These are phyloP conservation scores for Cecidostiba fungosa DNA, from an alignment of 2,888 invertebrate species.

Conservation along the genomic window DNA sequence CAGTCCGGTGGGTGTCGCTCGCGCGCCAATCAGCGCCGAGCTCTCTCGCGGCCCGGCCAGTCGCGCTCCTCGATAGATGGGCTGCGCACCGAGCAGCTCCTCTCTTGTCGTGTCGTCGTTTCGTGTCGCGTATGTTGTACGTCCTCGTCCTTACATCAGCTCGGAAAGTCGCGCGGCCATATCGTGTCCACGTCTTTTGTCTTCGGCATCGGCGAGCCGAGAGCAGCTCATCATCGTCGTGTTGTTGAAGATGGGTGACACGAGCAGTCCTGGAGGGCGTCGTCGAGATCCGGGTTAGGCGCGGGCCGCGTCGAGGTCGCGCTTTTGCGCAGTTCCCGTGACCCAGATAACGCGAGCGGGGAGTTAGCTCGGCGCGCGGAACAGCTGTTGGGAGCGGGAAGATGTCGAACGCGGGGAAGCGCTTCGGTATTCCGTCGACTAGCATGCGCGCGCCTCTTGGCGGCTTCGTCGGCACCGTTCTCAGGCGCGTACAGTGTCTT, in stretches of 20 bases:
- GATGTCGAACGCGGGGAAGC: constrained; percentile 76
- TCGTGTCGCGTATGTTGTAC: not conserved
- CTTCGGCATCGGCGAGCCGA: too few relatives aligned
- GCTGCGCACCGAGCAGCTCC: constrained; percentile 68
- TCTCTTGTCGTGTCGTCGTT: not conserved
- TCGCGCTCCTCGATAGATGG: constrained; percentile 75
- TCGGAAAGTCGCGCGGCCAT: not conserved
- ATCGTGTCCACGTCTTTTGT: not conserved
- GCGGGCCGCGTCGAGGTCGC: constrained; percentile 52
- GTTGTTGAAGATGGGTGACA: too few relatives aligned
- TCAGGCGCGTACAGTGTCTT: constrained; percentile 56
- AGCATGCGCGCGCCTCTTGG: constrained; percentile 78
- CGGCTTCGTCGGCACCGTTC: constrained; percentile 77
- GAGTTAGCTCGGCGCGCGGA: constrained; percentile 79
- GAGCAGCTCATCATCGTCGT: too few relatives aligned
- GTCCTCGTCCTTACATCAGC: not conserved
- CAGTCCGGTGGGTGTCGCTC: constrained; percentile 46
- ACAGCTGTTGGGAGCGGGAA: constrained; percentile 78
- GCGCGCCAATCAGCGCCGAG: constrained; percentile 73
- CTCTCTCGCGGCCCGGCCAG: constrained; percentile 73
- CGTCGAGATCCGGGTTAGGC: constrained; percentile 41
- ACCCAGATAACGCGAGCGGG: constrained; percentile 79
- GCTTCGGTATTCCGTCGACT: constrained; percentile 67
- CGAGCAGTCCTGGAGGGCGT: not conserved
- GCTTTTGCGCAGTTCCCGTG: constrained; percentile 79